Percentiles rank a stretch among this genome's conserved stretches.
Conservation (phyloP, 2,888 invertebrate genomes). For the Philopedon plagiatum region DNA sequence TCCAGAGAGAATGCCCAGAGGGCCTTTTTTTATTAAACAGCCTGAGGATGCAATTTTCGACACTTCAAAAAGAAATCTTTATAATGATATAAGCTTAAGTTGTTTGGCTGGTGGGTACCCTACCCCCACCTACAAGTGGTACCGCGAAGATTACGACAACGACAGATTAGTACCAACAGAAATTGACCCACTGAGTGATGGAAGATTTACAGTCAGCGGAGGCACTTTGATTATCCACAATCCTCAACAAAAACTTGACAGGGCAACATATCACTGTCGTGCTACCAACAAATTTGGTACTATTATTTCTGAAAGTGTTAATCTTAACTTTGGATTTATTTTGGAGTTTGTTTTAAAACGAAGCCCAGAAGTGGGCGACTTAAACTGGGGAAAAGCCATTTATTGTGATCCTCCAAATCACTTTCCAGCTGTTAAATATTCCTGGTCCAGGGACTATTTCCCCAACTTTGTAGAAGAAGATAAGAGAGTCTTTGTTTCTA, state of each 20-base stretch:
- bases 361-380: constrained; percentile 86
- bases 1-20: constrained; percentile 85
- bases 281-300: constrained; percentile 92
- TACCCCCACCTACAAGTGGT: constrained; percentile 92
- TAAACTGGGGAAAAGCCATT: constrained; percentile 95
- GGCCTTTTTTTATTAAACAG: constrained; percentile 90
- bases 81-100: constrained; percentile 83
- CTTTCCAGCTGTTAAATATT: constrained; percentile 90
- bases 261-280: constrained; percentile 92
- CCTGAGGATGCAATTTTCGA: constrained; percentile 89
- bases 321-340: constrained; percentile 90
- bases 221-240: constrained; percentile 91
- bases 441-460: constrained; percentile 92
- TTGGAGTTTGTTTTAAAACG: constrained; percentile 92
- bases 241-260: constrained; percentile 84
- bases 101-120: constrained; percentile 92
- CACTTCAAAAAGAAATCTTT: constrained; percentile 77
- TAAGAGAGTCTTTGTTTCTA: constrained; percentile 91
- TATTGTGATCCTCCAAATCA: constrained; percentile 94
- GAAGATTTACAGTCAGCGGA: constrained; percentile 89
- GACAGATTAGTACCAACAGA: constrained; percentile 79
- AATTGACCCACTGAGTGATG: constrained; percentile 84
- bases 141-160: constrained; percentile 87
- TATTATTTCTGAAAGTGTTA: constrained; percentile 89
- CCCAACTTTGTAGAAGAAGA: constrained; percentile 96